Evolutionary conservation across 2,113 vertebrate species (phyloP), one percentile per base, ranked within the genome.

Genomic region (Triplophysa dalaica): DNA sequence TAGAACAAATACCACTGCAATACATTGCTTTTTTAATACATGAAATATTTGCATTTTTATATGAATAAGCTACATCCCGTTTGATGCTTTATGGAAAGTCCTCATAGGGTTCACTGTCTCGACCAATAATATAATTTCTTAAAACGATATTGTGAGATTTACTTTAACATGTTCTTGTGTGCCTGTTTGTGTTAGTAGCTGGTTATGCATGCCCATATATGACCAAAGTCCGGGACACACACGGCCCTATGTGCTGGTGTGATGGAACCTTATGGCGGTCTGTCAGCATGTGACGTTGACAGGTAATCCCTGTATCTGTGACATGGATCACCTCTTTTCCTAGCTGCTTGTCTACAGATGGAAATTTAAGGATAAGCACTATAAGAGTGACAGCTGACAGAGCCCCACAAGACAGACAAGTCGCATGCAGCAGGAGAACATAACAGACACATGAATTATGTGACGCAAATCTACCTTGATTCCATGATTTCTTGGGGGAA

Each of bases 331-430:
- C 84, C 77, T 87, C 79, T 68, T 85, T 81, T 83, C 72, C 80
- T 77, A 81, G 85, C 82, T 83, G 88, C 88, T 69, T 70, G 79
- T 87, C 88, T 89, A 86, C 92, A 93, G 91, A 93, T 93, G 91
- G 89, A 87, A 88, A 85, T 81, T 79, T 79, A 83, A 84, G 92
- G 92, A 91, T 93, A 92, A 94, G 89, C 83, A 61, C 84, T 92
- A 89, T 92, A 92, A 91, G 90, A 89, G 82, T 19, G 2, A 43
- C 48, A 33, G 78, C 22, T 75, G 58, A 75, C 83, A 16, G 77
- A 56, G 48, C 26, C 33, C 72, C 63, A 66, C 19, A 45, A 54
- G 77, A 79, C 22, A 58, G 10, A 45, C 10, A 45, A 45, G 6
- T 33, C 29, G 56, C 85, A 88, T 83, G 50, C 73, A 66, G 24